Conservation (phyloP, 2,113 vertebrate species). For the Elgaria multicarinata region DNA sequence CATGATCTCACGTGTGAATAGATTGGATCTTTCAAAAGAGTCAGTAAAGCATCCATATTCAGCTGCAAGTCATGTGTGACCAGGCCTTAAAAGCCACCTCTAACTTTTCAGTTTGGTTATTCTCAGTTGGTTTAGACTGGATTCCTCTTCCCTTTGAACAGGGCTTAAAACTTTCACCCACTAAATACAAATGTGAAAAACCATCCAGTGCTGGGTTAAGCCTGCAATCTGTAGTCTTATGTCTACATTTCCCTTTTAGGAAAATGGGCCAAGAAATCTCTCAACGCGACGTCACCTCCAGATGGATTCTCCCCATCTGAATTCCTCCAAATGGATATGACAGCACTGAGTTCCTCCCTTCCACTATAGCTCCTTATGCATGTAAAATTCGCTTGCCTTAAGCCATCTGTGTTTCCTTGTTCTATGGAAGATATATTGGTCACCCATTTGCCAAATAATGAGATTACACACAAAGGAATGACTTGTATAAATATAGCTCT, state of each 20-base stretch:
- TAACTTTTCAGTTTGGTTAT: neutral
- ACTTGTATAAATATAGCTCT: slow-evolving; percentile 11
- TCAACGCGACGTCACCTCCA: neutral
- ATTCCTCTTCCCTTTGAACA: neutral
- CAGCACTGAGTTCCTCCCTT: neutral
- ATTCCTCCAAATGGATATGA: neutral
- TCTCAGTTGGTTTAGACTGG: neutral
- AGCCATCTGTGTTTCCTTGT: neutral
- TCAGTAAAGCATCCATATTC: neutral
- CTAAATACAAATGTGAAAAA: neutral
- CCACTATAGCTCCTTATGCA: fast-evolving
- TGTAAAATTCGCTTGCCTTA: neutral
- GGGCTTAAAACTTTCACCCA: neutral
- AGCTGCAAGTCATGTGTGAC: neutral
- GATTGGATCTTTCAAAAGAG: neutral
- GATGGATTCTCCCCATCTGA: slow-evolving; percentile 14
- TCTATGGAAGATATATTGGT: neutral
- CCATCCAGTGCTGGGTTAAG: neutral
- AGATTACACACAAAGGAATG: neutral
- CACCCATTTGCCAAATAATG: neutral
- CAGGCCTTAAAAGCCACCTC: neutral
- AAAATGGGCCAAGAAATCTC: neutral
- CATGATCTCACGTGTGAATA: neutral
- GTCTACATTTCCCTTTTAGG: neutral
- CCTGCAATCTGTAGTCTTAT: neutral